Base-by-base conservation (phyloP, 2,888 invertebrate species). In the Pandemis cinnamomeana region DNA sequence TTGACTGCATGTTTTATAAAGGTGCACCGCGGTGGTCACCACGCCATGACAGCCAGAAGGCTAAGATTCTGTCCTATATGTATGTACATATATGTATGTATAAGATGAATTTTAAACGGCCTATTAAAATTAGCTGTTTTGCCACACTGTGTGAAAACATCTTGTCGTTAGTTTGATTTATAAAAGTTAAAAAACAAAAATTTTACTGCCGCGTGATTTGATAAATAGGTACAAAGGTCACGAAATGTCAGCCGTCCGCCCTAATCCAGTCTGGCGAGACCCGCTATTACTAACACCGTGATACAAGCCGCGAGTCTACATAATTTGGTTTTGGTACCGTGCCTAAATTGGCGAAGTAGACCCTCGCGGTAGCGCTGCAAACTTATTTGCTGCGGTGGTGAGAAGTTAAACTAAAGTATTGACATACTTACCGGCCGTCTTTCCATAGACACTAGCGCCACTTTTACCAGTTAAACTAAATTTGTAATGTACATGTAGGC, bases 341-440 rank as follows among this genome's bases (percentile, higher is more conserved):
- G 66, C 51, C 51, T 66, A 48, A 66, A 66, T 61, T 61, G n/a
- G 61, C 61, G 42, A 61, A 58, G 58, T 58, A 58, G 58, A 58
- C 58, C 58, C 58, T 58, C 27, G 58, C 58, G 27, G 58, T 58
- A 11, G 11, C 5, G 10, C 58, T 27, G 11, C 58, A 7, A 58
- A 58, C 11, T 41, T 41, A 61, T 41, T n/a, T 27, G n/a, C 3
- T n/a, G 13, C 61, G 20, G 44, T 20, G 63, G 61, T 7, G 6
- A 44, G 44, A 63, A 15, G 20, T 41, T 13, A 15, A 63, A 63
- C 63, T 63, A 10, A 63, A 15, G 42, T 41, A 63, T n/a, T 44
- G 8, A 44, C 10, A 44, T 42, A 62, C 62, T n/a, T 42, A 62
- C 7, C 1, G 4, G 2, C 5, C 0, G 7, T n/a, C 4, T 15